Conservation (phyloP, 2,113 vertebrate species). For the Hyaena hyaena region DNA sequence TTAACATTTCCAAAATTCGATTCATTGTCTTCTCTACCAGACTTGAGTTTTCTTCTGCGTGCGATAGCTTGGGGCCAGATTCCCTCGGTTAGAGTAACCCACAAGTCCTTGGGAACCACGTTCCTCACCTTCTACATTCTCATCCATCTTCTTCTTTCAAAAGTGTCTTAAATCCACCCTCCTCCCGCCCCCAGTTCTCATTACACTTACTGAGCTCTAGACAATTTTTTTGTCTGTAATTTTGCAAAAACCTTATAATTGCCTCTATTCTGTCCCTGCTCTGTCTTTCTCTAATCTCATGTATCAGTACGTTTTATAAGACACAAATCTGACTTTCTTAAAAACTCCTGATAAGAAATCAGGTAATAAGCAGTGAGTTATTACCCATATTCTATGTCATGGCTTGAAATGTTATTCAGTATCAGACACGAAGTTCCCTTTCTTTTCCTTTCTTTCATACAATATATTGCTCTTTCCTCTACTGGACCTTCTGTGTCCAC, state of each 20-base stretch:
- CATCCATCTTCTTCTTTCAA: background rate
- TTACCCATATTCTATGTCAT: background rate
- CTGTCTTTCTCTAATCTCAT: background rate
- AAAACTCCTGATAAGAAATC: background rate
- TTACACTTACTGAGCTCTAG: background rate
- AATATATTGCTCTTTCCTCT: background rate
- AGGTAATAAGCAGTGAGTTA: background rate
- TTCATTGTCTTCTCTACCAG: background rate
- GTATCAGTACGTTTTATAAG: background rate
- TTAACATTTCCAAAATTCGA: constrained; percentile 1
- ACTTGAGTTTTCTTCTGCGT: background rate
- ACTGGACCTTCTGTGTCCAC: background rate
- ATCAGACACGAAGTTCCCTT: background rate
- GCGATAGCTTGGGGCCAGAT: background rate
- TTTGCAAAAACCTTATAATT: background rate
- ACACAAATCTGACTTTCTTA: background rate
- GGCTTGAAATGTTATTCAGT: background rate
- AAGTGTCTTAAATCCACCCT: background rate
- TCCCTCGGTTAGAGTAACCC: background rate
- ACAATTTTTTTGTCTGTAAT: background rate
- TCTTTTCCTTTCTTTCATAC: background rate
- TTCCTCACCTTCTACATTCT: background rate
- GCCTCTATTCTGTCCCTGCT: background rate
- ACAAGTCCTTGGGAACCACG: background rate
- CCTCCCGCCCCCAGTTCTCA: background rate